Evolutionary conservation across 2,797 vertebrate genomes (phyloP), one percentile per base, ranked within the genome.

Genomic region (Lepus oiostolus): DNA sequence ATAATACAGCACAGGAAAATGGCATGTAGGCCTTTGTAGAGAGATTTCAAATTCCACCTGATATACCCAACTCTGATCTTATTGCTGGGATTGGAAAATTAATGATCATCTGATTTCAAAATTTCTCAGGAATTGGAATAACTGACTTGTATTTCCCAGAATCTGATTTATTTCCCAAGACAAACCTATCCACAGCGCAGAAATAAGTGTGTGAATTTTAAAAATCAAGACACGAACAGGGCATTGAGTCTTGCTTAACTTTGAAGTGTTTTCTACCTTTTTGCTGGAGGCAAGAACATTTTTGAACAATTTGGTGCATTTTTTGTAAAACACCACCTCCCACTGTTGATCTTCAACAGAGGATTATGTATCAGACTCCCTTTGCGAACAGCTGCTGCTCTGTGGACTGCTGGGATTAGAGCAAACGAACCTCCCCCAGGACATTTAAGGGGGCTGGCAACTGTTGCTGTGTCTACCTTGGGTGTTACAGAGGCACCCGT

Each of bases 341-440:
- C 65, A 50, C 90, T 77, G 47, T 54, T 92, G 76, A 81, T 92
- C 76, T 96, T 85, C 90, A 88, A 87, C 47, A 84, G 91, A 88
- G 90, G 80, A 92, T 93, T 93, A 60, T 87, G 47, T 96, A 91
- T 91, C 86, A 92, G 88, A 67, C 72, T 96, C 84, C 65, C 92
- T 94, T 32, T 54, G 86, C 94, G 93, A 96, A 95, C 85, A 96
- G 92, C 96, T 97, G 95, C 92, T 93, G 71, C 42, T 80, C 76
- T 84, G 11, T 30, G 80, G 58, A 74, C 80, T 92, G 88, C 47
- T 63, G 71, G 80, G 88, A 95, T 96, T 94, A 93, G 75, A 68
- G 94, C 88, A 93, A 90, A 87, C 1, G 62, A 93, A 76, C 60
- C 72, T 47, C 85, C 94, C 95, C 86, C 83, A 76, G 88, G 96